Percentiles rank a stretch among this genome's conserved stretches.
These are phyloP conservation scores for Hipposideros larvatus DNA, from an alignment of 2,797 vertebrate species.

Conservation along the genomic window DNA sequence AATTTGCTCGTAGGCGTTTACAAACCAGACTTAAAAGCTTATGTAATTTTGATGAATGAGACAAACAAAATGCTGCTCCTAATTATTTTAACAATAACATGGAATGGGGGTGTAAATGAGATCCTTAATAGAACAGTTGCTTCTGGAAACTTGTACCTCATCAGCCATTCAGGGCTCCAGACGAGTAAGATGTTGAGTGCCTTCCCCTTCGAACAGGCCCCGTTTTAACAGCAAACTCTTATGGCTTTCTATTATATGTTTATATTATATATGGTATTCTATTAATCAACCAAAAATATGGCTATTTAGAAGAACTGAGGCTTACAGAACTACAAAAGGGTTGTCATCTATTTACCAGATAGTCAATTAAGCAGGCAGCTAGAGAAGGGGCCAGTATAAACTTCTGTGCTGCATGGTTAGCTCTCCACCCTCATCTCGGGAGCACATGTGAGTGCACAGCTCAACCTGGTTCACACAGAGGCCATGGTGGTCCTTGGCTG, in stretches of 20 bases:
- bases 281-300: neutral
- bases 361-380: neutral
- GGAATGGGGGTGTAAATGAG: neutral
- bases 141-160: neutral
- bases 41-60: neutral
- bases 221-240: neutral
- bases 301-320: neutral
- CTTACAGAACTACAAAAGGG: neutral
- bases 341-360: neutral
- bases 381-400: neutral
- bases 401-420: too few relatives aligned
- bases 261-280: neutral
- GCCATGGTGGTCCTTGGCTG: accelerated
- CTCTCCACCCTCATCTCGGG: neutral
- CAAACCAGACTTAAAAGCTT: neutral
- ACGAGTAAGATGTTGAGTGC: neutral
- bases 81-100: neutral
- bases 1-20: neutral
- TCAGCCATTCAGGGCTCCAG: neutral
- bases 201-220: neutral
- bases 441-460: neutral
- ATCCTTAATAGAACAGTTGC: neutral
- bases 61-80: neutral
- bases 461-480: neutral
- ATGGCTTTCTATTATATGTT: neutral